phyloP scores from a whole-genome alignment of 2,888 invertebrate species.

The Dynastes tityus region DNA sequence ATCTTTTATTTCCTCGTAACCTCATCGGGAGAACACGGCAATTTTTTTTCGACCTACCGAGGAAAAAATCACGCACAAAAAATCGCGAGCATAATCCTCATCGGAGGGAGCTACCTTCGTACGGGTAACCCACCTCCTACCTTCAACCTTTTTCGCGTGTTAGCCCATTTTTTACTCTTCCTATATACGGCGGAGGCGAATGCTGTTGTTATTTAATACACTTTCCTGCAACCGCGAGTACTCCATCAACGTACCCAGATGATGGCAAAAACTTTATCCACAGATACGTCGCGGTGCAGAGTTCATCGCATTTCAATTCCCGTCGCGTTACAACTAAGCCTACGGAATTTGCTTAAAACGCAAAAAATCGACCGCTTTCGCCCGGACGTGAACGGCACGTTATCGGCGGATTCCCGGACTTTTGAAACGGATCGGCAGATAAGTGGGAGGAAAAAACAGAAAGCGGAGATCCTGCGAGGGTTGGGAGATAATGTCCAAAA shows the following conservation, averaged over 20 bases:
- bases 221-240: not conserved
- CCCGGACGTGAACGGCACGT: not conserved
- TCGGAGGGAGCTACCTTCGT: not conserved
- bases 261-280: conserved; percentile 13
- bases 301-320: conserved; percentile 20
- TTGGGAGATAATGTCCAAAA: too few relatives aligned
- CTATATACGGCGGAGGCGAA: not conserved
- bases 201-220: conserved; percentile 15
- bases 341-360: not conserved
- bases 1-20: too few relatives aligned
- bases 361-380: not conserved
- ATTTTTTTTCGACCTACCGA: not conserved
- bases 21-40: too few relatives aligned
- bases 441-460: too few relatives aligned
- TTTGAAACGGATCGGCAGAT: too few relatives aligned
- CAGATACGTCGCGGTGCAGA: not conserved
- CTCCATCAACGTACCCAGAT: conserved; percentile 4
- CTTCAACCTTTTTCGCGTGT: conserved; percentile 12
- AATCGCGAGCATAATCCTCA: not conserved
- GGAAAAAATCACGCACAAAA: not conserved
- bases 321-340: conserved; percentile 8
- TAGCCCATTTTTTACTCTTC: conserved; percentile 1
- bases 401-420: too few relatives aligned
- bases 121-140: not conserved
- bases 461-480: too few relatives aligned